Base-by-base conservation (phyloP, 2,113 vertebrate genomes). In the Epinephelus fuscoguttatus region DNA sequence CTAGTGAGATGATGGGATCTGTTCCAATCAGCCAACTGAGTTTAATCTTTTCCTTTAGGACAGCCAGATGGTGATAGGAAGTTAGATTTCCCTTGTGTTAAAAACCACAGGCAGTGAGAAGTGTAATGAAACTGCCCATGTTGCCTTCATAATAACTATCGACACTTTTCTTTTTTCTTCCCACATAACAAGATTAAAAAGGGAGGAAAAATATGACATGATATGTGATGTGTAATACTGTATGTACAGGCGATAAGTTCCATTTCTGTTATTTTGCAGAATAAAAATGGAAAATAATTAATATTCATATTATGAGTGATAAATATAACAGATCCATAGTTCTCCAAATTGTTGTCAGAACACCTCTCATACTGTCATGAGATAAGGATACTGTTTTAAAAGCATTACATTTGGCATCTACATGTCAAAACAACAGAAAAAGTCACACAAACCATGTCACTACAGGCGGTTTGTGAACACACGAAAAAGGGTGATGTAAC, bases 21-120 rank as follows among this genome's bases (percentile, higher is more conserved):
- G 13, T 25, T 83, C 45, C 74, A 81, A 42, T 56, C n/a, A 74
- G 57, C 21, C n/a, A 78, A 17, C 9, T 23, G 68, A 73, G 23
- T 78, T 78, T 59, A 52, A 74, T 70, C 49, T 67, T 8, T 53
- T 23, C 52, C 33, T 56, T 53, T 6, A 53, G 11, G 18, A 23
- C 50, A 12, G 21, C 37, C 8, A 33, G 9, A 73, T 60, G 56
- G 17, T 62, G 19, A 73, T 49, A 6, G 52, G 49, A 61, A 47
- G 21, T 49, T 21, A 19, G 70, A 37, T 49, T 49, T 59, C 55
- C 53, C 21, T 71, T 5, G 21, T 55, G 53, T 56, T 21, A 56
- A 56, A 56, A n/a, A 56, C 53, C 21, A n/a, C 53, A 56, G 8
- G 9, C 53, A 59, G 13, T 59, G 56, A 50, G 4, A 50, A 50